phyloP scores from a whole-genome alignment of 1,140 invertebrate genomes.

The Ectropis grisescens region DNA sequence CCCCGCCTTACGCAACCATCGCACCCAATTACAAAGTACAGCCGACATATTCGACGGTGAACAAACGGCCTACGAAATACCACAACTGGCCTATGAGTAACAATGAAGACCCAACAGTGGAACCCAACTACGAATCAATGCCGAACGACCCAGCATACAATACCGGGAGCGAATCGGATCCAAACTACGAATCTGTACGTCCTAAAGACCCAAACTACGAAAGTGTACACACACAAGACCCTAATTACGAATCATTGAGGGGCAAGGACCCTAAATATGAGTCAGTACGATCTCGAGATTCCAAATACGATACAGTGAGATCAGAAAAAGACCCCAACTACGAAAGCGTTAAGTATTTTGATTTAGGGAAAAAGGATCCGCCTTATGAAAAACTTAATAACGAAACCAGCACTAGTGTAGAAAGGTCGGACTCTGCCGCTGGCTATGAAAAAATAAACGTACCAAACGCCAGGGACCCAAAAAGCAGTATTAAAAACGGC shows the following conservation, averaged over 20 bases:
- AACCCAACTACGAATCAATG: conserved; percentile 80
- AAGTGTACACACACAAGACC: conserved; percentile 37
- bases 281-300: conserved; percentile 71
- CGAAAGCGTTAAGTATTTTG: conserved; percentile 72
- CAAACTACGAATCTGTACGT: conserved; percentile 79
- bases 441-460: conserved; percentile 68
- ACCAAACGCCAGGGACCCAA: conserved; percentile 33
- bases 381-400: conserved; percentile 68
- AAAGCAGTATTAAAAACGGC: conserved; percentile 53
- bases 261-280: conserved; percentile 78
- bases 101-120: conserved; percentile 43
- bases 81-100: conserved; percentile 51
- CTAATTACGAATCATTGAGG: conserved; percentile 54
- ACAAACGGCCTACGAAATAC: conserved; percentile 60
- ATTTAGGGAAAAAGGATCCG: conserved; percentile 59
- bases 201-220: conserved; percentile 66
- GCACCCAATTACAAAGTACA: conserved; percentile 52
- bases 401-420: conserved; percentile 33
- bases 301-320: conserved; percentile 59
- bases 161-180: conserved; percentile 79
- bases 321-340: conserved; percentile 68
- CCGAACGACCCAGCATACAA: conserved; percentile 74
- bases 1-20: conserved; percentile 63
- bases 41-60: conserved; percentile 70
- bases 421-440: conserved; percentile 56